Evolutionary conservation across 2,888 invertebrate genomes (phyloP), one percentile per base, ranked within the genome.

Genomic region (Peribatodes rhomboidaria): DNA sequence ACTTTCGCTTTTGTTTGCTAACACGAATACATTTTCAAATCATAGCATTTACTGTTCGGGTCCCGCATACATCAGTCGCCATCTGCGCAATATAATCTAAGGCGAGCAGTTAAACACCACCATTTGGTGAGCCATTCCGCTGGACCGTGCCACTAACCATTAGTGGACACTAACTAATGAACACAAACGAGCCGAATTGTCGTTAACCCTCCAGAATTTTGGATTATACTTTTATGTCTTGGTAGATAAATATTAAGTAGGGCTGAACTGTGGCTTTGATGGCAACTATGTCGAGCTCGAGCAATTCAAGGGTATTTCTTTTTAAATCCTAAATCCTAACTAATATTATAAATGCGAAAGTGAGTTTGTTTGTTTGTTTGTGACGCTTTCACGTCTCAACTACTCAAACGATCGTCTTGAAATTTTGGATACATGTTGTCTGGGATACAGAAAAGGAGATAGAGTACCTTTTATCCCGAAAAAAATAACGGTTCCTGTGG

Each of bases 81-180:
- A 60, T 65, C 50, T 60, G 65, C 16, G 50, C 60, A 27, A 46
- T 52, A 41, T 56, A 58, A 68, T 73, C 74, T 79, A 73, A 70
- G 70, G 75, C 74, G 68, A 76, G 79, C 80, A 85, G 80, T 84
- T 86, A 83, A 86, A 81, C 80, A 78, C 80, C 75, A 79, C 84
- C 86, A 84, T 87, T 88, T 80, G 79, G 76, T 78, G 71, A 71
- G 76, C 82, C 80, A 80, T 87, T 85, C 74, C 78, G 79, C 75
- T 79, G 79, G 84, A 79, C 83, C 83, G 83, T 84, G 81, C 81
- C 80, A 80, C 79, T 87, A 83, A 78, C 81, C 88, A 87, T 90
- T 89, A 90, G 84, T 81, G 86, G 83, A 85, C 83, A 84, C 84
- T 84, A 87, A 83, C 85, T 89, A 89, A 89, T 87, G 90, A 87